Evolutionary conservation across 1,140 invertebrate genomes (phyloP).

Genomic region (Caligus rogercresseyi): DNA sequence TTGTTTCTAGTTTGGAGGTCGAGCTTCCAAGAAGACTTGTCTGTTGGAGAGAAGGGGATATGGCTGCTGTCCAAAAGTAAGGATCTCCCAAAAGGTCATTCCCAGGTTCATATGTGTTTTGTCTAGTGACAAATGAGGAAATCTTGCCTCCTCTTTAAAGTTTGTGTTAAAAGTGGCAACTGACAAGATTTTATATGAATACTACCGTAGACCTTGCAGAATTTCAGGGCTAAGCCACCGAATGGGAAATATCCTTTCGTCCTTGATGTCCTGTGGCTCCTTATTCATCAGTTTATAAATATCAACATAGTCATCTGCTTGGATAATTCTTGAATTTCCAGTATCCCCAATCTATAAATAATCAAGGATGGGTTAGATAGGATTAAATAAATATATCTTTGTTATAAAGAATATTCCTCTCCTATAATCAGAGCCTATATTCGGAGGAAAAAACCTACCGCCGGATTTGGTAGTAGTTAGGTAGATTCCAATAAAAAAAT

Average conservation of each 20-base stretch:
- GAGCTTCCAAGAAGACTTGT: not conserved
- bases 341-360: not conserved
- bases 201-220: not conserved
- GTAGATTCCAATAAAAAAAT: too few species aligned
- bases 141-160: not conserved
- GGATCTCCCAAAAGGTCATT: not conserved
- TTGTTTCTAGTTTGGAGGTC: not conserved
- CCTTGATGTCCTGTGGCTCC: not conserved
- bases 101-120: not conserved
- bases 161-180: not conserved
- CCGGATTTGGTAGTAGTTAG: too few species aligned
- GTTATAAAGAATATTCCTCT: too few species aligned
- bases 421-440: too few species aligned
- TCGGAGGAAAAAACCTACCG: too few species aligned
- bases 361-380: too few species aligned
- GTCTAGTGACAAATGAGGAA: not conserved
- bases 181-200: too few species aligned
- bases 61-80: not conserved
- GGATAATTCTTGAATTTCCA: not conserved
- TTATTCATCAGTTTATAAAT: not conserved
- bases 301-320: not conserved
- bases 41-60: not conserved
- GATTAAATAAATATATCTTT: too few species aligned
- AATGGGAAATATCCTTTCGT: not conserved
- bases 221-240: not conserved